Percentiles rank a stretch among this genome's conserved stretches.
Evolutionary conservation across 2,113 vertebrate species (phyloP).

Genomic region (Paratilapia polleni): DNA sequence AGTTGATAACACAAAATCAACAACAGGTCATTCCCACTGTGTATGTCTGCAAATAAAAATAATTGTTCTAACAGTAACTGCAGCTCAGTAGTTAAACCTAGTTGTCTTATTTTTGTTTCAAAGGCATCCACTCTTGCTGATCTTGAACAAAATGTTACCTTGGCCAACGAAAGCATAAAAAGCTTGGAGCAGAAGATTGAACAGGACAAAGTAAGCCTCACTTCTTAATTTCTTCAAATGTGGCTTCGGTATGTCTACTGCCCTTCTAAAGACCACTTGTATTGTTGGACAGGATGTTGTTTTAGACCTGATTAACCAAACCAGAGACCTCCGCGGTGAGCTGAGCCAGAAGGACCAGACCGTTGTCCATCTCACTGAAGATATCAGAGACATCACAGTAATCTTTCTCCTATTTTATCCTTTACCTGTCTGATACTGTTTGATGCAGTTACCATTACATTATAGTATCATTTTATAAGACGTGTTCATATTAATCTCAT

Average conservation of each 20-base stretch:
- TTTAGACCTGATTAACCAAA: constrained; percentile 90
- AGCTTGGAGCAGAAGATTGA: constrained; percentile 85
- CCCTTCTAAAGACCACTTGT: neutral
- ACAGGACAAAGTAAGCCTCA: constrained; percentile 85
- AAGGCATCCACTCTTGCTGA: constrained; percentile 80
- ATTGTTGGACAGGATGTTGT: constrained; percentile 83
- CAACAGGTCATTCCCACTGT: constrained; percentile 82
- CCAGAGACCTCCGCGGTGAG: constrained; percentile 86
- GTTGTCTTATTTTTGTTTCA: constrained; percentile 34
- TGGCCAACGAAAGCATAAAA: constrained; percentile 76
- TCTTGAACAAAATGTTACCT: constrained; percentile 80
- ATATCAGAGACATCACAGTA: constrained; percentile 89
- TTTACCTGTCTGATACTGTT: neutral
- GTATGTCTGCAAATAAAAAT: neutral
- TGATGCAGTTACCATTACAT: neutral
- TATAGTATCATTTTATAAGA: neutral
- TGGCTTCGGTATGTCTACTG: neutral
- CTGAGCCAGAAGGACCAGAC: constrained; percentile 84
- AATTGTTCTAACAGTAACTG: neutral
- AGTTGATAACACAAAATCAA: constrained; percentile 78
- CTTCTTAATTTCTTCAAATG: neutral
- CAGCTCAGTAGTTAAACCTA: neutral
- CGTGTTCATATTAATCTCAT: neutral
- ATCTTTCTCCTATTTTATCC: neutral
- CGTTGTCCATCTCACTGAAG: constrained; percentile 82